Conservation (phyloP, 2,797 vertebrate genomes). For the Macrochelys suwanniensis region DNA sequence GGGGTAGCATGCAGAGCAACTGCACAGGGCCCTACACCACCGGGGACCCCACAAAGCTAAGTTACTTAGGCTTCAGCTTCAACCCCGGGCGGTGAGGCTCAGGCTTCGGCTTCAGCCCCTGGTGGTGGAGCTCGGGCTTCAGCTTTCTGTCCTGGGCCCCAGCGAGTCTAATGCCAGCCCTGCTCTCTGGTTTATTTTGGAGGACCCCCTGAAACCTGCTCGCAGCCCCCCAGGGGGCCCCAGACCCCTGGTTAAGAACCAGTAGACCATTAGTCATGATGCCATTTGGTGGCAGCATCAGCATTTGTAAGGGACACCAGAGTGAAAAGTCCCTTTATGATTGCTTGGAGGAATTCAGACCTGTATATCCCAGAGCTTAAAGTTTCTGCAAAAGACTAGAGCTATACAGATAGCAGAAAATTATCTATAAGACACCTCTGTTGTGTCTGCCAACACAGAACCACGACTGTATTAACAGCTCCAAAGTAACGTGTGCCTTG, state of each 20-base stretch:
- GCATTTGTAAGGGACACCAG: neutral
- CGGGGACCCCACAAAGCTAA: too few relatives aligned
- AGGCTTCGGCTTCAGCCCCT: too few relatives aligned
- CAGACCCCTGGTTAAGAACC: neutral
- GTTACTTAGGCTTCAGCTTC: too few relatives aligned
- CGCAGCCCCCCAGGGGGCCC: too few relatives aligned
- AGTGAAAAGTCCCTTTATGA: neutral
- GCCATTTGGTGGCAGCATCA: neutral
- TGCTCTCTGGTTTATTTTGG: too few relatives aligned
- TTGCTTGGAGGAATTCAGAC: neutral
- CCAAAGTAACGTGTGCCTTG: rapidly evolving
- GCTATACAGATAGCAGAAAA: neutral
- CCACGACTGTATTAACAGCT: rapidly evolving
- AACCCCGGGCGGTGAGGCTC: too few relatives aligned
- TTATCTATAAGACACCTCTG: neutral
- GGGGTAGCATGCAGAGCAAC: too few relatives aligned
- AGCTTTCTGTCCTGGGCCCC: too few relatives aligned
- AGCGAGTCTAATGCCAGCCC: too few relatives aligned
- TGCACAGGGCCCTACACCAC: too few relatives aligned
- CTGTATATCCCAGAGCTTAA: rapidly evolving
- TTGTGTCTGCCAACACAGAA: neutral
- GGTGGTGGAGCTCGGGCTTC: too few relatives aligned
- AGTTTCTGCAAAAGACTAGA: neutral
- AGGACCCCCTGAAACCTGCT: too few relatives aligned
- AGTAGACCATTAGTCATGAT: neutral